These are phyloP conservation scores for Caerostris darwini DNA, from an alignment of 1,140 invertebrate species.

Conservation along the genomic window DNA sequence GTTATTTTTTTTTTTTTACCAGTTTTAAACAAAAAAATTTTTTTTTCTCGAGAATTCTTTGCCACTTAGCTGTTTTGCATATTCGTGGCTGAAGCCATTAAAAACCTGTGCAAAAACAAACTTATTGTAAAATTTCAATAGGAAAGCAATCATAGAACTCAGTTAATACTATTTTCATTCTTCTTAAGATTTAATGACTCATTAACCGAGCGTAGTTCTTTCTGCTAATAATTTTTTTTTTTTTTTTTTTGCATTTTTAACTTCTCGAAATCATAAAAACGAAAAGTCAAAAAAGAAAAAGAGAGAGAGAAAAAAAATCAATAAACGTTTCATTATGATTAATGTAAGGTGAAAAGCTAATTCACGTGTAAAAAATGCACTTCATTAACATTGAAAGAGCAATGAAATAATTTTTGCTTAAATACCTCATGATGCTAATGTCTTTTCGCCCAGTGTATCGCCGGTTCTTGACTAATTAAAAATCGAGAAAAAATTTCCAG, in stretches of 20 bases:
- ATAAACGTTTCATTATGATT: conserved; percentile 45
- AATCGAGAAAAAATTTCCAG: conserved; percentile 68
- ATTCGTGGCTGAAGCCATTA: conserved; percentile 61
- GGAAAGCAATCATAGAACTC: conserved; percentile 61
- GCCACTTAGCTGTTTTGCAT: not conserved
- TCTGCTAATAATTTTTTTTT: not conserved
- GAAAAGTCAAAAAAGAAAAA: not conserved
- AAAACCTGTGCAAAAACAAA: conserved; percentile 38
- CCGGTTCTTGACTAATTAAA: conserved; percentile 67
- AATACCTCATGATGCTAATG: conserved; percentile 73
- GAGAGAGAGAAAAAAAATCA: conserved; percentile 22
- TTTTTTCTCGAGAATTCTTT: conserved; percentile 1
- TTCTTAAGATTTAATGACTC: conserved; percentile 69
- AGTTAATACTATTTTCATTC: conserved; percentile 69
- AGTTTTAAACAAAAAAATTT: not conserved
- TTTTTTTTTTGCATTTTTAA: conserved; percentile 6
- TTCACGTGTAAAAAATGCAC: conserved; percentile 39
- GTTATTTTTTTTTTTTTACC: not conserved
- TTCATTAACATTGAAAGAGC: conserved; percentile 70
- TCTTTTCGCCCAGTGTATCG: conserved; percentile 48
- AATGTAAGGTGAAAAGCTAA: conserved; percentile 41
- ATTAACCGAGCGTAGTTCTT: conserved; percentile 26
- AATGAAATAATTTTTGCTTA: conserved; percentile 75
- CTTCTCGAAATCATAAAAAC: not conserved
- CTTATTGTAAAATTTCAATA: conserved; percentile 41